Percentiles rank a stretch among this genome's conserved stretches.
Conservation (phyloP, 2,888 invertebrate genomes). For the Tenthredo distinguenda region DNA sequence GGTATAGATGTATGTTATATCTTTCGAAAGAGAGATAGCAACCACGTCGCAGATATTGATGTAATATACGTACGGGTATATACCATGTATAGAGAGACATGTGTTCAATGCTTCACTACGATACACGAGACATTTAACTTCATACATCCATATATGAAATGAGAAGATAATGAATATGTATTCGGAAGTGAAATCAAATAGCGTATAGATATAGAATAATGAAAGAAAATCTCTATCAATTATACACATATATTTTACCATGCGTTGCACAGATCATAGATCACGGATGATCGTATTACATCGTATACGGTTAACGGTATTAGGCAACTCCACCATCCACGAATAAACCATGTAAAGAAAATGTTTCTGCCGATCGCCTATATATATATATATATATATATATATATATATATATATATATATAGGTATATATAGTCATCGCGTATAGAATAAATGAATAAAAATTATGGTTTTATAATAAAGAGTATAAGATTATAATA, state of each 20-base stretch:
- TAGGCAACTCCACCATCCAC: no score
- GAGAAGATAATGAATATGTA: neutral
- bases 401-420: neutral
- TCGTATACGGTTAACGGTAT: no score
- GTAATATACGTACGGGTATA: neutral
- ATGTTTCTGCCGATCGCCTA: neutral
- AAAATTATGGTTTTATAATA: neutral
- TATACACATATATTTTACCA: constrained; percentile 35
- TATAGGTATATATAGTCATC: neutral
- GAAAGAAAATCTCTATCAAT: constrained; percentile 7
- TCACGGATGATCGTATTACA: no score
- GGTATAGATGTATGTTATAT: neutral
- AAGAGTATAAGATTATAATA: neutral
- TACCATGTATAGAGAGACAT: neutral
- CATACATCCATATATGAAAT: constrained; percentile 10
- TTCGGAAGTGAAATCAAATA: neutral
- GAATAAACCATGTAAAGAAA: no score
- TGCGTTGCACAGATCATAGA: constrained; percentile 3
- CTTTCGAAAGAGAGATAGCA: neutral
- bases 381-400: no score
- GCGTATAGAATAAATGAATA: neutral
- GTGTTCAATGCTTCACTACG: constrained; percentile 34
- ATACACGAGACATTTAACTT: constrained; percentile 32
- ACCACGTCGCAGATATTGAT: neutral
- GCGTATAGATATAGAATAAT: neutral